These are phyloP conservation scores for Octopus sinensis DNA, from an alignment of 1,140 invertebrate species.

Conservation along the genomic window DNA sequence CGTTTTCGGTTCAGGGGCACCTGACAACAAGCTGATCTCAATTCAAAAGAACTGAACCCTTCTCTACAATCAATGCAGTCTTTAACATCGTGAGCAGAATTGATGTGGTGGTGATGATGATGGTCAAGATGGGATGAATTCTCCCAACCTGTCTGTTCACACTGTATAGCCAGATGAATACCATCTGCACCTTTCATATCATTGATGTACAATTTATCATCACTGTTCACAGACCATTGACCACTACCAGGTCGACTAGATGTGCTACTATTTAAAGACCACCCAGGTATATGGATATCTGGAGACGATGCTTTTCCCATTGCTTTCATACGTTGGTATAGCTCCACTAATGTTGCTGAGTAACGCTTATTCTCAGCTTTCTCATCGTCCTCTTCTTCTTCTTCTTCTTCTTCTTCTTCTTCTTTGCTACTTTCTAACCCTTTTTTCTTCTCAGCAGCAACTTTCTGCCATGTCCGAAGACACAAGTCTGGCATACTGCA, in stretches of 20 bases:
- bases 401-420: neutral
- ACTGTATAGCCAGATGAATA: neutral
- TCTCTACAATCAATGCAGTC: neutral
- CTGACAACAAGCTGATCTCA: slow-evolving; percentile 1
- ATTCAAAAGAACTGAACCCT: neutral
- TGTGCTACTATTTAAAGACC: slow-evolving; percentile 2
- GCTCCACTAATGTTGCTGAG: slow-evolving; percentile 45
- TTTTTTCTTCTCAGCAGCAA: slow-evolving; percentile 29
- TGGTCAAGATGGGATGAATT: neutral
- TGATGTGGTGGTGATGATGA: neutral
- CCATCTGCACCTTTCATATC: neutral
- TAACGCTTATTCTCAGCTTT: slow-evolving; percentile 39
- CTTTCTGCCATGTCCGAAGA: slow-evolving; percentile 33
- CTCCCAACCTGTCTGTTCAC: neutral
- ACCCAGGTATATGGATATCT: slow-evolving; percentile 22
- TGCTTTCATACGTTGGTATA: slow-evolving; percentile 46
- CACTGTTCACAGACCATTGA: slow-evolving; percentile 9
- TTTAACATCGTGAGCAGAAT: neutral
- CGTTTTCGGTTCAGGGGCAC: slow-evolving; percentile 13
- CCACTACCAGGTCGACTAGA: slow-evolving; percentile 7
- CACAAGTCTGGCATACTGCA: slow-evolving; percentile 45
- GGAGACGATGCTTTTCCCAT: slow-evolving; percentile 47
- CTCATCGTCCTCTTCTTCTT: neutral
- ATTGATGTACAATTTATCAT: neutral
- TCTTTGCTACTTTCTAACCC: slow-evolving; percentile 20